A percentile compares a stretch with the other conserved stretches of the same genome.
Evolutionary conservation across 1,140 invertebrate species (phyloP).

Genomic region (Telenomus remus): DNA sequence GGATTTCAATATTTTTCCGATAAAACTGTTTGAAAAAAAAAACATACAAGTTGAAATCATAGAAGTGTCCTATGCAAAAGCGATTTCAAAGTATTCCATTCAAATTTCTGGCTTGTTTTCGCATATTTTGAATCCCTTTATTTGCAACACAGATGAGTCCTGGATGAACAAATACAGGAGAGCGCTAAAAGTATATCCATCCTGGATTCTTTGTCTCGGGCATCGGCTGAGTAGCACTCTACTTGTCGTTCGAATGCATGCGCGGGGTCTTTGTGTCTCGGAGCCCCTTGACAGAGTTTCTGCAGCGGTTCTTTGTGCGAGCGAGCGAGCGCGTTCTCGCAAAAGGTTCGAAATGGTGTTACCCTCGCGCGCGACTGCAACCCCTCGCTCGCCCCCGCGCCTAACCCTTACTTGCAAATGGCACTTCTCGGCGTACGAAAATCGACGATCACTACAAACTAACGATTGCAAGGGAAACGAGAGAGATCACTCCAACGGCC

Average conservation of each 20-base stretch:
- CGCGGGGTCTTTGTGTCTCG: conserved; percentile 31
- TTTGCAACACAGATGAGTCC: conserved; percentile 36
- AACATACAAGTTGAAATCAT: too few species aligned
- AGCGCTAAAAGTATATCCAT: conserved; percentile 36
- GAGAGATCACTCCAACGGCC: conserved; percentile 12
- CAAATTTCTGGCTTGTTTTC: neutral
- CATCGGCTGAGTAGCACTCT: conserved; percentile 38
- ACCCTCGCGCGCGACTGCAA: conserved; percentile 3
- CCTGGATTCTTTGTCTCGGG: conserved; percentile 27
- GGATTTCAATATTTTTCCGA: too few species aligned
- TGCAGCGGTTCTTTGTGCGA: conserved; percentile 34
- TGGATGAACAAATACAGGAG: conserved; percentile 33
- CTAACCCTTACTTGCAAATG: conserved; percentile 28
- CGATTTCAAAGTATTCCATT: too few species aligned
- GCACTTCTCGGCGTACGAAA: conserved; percentile 29
- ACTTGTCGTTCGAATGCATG: conserved; percentile 29
- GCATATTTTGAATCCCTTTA: conserved; percentile 3
- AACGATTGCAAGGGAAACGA: conserved; percentile 12
- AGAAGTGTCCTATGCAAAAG: too few species aligned
- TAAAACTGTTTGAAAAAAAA: too few species aligned
- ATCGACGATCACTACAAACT: conserved; percentile 40
- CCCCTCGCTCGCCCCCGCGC: neutral
- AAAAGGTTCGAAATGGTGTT: conserved; percentile 40
- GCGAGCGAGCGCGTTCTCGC: conserved; percentile 29
- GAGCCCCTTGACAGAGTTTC: conserved; percentile 42